Evolutionary conservation across 2,113 vertebrate species (phyloP), one percentile per base, ranked within the genome.

Genomic region (Pluvialis apricaria): DNA sequence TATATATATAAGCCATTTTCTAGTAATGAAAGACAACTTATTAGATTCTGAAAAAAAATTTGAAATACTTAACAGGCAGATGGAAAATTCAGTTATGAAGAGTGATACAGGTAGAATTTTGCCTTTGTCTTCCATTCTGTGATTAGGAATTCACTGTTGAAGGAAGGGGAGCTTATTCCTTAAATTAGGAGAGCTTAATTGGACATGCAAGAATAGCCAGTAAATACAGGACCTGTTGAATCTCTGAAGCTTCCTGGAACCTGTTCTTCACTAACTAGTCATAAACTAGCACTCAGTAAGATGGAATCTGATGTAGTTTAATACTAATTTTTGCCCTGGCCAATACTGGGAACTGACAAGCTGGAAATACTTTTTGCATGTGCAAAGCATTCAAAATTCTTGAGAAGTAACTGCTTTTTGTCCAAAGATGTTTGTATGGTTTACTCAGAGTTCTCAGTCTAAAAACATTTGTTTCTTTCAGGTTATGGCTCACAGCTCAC

Each of bases 401-500:
- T 73, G 31, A 75, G 38, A 76, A 10, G 2, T 68, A 81, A 57
- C 34, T 71, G 61, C 2, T 11, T 38, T 72, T 82, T 90, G 17
- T 64, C 65, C 9, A 61, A 20, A 94, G 44, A 82, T 55, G 13
- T 91, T 16, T 71, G 25, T 78, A 38, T 32, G 14, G 17, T 52
- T 95, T 94, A 42, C 12, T 81, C 3, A 3, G 36, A 83, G 11
- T 93, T 93, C 90, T 78, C 58, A 71, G 64, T 73, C 24, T 95
- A n/a, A 96, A 61, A 84, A 13, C 16, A 10, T 42, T 78, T 82
- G 2, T 97, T 94, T 96, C 15, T 95, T 94, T 91, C 97, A 99
- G 99, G 99, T 99, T 97, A 99, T 99, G 99, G 99, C 99, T 96
- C 99, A 99, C 97, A 99, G 99, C 96, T 99, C 99, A 75, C 99